Base-by-base conservation (phyloP, 2,797 vertebrate genomes). In the Chelon labrosus region DNA sequence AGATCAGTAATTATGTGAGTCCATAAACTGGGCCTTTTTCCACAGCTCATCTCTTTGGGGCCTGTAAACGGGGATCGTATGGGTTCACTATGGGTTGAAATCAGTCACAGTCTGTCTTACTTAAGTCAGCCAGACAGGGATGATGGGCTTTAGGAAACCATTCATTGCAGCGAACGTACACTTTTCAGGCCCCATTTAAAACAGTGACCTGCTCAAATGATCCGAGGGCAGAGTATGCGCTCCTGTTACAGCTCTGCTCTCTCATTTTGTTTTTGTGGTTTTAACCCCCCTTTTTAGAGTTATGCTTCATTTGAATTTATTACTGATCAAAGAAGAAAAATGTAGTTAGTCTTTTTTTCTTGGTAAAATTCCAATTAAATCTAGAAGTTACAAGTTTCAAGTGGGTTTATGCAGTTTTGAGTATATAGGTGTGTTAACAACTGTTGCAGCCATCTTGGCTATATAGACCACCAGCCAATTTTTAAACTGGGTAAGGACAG, bases 91-190 rank as follows among this genome's bases (percentile, higher is more conserved):
- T n/a, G 73, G 77, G 79, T 71, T 84, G 83, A 88, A 89, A 86
- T 92, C 85, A 89, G 89, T 90, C 83, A 86, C 88, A 90, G 84
- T 87, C 85, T 80, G 80, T 85, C 78, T 42, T 65, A 71, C 56
- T 67, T 85, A 80, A 90, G 75, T 85, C 67, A 77, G 82, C 78
- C 82, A 75, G 81, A 86, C 90, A 85, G 75, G 81, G 75, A 85
- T 84, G 87, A 83, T 83, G 78, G 79, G 78, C 67, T 86, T 84
- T 84, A 85, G 83, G 87, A 87, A 89, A 83, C 77, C 73, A 83
- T 91, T 91, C 74, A 88, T 86, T 80, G 74, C 37, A 54, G 74
- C 63, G 73, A 85, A 81, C 67, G 58, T 57, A 69, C 72, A 88
- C 78, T 80, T 74, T 84, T 85, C 76, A 88, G 65, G 73, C 72